Base-by-base conservation (phyloP, 2,113 vertebrate genomes). In the Sander lucioperca region DNA sequence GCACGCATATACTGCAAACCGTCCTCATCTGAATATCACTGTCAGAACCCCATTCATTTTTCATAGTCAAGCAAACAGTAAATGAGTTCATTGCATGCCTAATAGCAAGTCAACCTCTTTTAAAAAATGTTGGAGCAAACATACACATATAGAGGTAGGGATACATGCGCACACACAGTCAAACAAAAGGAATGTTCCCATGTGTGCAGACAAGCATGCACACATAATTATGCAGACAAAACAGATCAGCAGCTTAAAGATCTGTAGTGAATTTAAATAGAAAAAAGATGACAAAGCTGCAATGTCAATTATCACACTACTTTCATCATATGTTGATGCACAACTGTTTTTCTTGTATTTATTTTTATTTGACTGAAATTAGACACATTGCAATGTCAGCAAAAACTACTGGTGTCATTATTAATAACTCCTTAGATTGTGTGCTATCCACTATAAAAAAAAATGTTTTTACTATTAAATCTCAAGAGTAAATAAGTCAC, bases 11-110 rank as follows among this genome's bases (percentile, higher is more conserved):
- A 50, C 43, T 48, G 53, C 47, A 30, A 76, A 43, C 1, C 4
- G 13, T 66, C 39, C 66, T 61, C 57, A 81, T 70, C 14, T 82
- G 54, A 82, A 74, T 79, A 82, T 79, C 62, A 48, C 74, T 63
- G 48, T 61, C 25, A 65, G 70, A 79, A 10, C 48, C 25, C 12
- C 12, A 64, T 86, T 70, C 33, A 79, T 77, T 71, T 74, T 89
- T 81, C 53, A 89, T 81, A 33, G 16, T 61, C 36, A 73, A 62
- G 65, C 39, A 11, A 83, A 74, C 4, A 59, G 66, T 54, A 59
- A 73, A 69, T 1, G 14, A 76, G 39, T 74, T 65, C 50, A 47
- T 45, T 25, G 54, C 54, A 57, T 50, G 19, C 71, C 45, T 59
- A 51, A 75, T 14, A 16, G 72, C 23, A 23, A 69, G 51, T 56